Evolutionary conservation across 2,113 vertebrate genomes (phyloP).

Genomic region (Daboia siamensis): DNA sequence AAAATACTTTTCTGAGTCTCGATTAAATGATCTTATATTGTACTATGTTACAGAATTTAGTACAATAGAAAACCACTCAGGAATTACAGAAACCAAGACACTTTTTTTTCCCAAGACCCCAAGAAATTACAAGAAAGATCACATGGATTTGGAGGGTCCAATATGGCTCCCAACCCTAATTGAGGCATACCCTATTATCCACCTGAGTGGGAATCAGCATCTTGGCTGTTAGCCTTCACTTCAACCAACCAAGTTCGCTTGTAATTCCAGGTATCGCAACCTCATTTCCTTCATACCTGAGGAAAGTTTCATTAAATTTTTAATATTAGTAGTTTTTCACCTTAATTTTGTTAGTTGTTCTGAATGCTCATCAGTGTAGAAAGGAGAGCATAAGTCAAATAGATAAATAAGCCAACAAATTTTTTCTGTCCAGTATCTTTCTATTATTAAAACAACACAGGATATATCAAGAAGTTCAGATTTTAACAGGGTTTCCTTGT

Average conservation of each 20-base stretch:
- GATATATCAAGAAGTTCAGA: not conserved
- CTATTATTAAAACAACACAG: not conserved
- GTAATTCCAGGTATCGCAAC: not conserved
- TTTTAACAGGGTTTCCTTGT: not conserved
- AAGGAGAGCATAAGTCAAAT: not conserved
- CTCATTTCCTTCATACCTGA: not conserved
- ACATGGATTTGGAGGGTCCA: not conserved
- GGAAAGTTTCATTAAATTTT: not conserved
- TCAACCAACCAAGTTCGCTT: not conserved
- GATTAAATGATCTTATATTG: not conserved
- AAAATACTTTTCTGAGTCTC: not conserved
- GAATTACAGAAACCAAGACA: not conserved
- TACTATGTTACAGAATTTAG: not conserved
- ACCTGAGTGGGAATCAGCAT: not conserved
- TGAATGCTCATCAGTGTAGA: not conserved
- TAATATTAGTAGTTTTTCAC: not conserved
- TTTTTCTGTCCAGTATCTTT: not conserved
- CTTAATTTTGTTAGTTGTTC: not conserved
- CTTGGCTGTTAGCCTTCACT: not conserved
- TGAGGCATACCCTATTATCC: not conserved
- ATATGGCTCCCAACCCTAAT: not conserved
- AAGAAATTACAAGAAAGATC: not conserved
- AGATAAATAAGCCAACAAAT: not conserved
- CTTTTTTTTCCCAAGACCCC: rapidly evolving
- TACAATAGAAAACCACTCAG: rapidly evolving